Conservation (phyloP, 2,113 vertebrate species). For the Eptesicus fuscus region DNA sequence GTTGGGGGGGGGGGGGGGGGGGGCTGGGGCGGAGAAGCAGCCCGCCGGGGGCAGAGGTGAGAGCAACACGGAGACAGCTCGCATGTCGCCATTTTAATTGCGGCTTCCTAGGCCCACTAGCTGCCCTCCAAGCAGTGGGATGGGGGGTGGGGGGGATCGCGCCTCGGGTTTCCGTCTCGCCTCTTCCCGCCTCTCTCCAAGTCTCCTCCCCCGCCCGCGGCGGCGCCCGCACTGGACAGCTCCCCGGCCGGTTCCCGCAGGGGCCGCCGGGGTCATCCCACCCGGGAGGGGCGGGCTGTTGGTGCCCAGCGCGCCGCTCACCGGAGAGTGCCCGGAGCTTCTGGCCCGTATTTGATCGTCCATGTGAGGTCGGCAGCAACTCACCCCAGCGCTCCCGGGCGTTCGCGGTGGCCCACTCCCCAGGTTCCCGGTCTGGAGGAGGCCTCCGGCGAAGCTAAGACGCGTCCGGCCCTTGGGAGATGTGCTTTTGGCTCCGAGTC, state of each 20-base stretch:
- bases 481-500: not conserved
- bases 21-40: no score
- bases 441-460: not conserved
- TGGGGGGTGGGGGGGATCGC: no score
- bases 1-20: no score
- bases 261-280: not conserved
- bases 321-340: not conserved
- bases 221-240: not conserved
- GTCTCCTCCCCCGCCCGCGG: not conserved
- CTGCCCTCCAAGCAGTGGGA: not conserved
- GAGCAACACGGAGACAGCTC: not conserved
- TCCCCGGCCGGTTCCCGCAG: not conserved
- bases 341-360: not conserved
- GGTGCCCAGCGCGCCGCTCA: not conserved
- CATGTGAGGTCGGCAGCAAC: not conserved
- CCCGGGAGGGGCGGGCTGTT: not conserved
- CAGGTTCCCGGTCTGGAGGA: not conserved
- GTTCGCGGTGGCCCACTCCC: not conserved
- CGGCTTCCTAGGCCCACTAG: not conserved
- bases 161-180: not conserved
- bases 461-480: not conserved
- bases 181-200: not conserved
- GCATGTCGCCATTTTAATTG: constrained; percentile 76
- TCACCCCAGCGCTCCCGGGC: not conserved
- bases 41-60: not conserved